Base-by-base conservation (phyloP, 2,113 vertebrate genomes). In the Tychaedon coryphoeus region DNA sequence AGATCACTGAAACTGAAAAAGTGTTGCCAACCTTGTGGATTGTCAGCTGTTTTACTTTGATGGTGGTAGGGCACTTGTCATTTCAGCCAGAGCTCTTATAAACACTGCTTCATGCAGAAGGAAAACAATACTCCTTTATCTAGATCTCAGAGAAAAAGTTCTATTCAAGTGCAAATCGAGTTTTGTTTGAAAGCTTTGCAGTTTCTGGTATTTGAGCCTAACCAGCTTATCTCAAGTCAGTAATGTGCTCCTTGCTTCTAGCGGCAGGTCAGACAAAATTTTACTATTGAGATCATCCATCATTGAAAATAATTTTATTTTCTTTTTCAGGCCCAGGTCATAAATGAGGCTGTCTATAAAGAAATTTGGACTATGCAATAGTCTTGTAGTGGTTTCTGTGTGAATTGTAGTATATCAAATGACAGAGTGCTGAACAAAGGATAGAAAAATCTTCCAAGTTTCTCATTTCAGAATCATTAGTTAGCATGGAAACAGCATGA, bases 401-500 rank as follows among this genome's bases (percentile, higher is more conserved):
- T 86, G 81, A 90, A 82, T 83, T 95, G 20, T 70, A 54, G 15
- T 50, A 26, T 90, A 66, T 90, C 64, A 86, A 43, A 79, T 90
- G 43, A 10, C 56, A 77, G 18, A 70, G 34, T 60, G 51, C 60
- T 80, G 72, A 77, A 80, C 48, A 90, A 88, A 94, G 36, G 13
- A 40, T 67, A 57, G 62, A 57, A 92, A 90, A 70, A 45, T 62
- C 29, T 65, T 64, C 40, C 26, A 40, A 50, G 66, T 56, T 90
- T 86, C 77, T 95, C 3, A 12, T 93, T 94, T 92, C 57, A 43
- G 80, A 79, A 90, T 92, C 88, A 56, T 72, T 94, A 61, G 24
- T 81, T 87, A 89, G 28, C 34, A 29, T 74, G 45, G 71, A 66
- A 71, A 66, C 71, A 90, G 22, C 15, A 5, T 76, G 14, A 42